phyloP scores from a whole-genome alignment of 1,140 invertebrate genomes.

The Mizuhopecten yessoensis region DNA sequence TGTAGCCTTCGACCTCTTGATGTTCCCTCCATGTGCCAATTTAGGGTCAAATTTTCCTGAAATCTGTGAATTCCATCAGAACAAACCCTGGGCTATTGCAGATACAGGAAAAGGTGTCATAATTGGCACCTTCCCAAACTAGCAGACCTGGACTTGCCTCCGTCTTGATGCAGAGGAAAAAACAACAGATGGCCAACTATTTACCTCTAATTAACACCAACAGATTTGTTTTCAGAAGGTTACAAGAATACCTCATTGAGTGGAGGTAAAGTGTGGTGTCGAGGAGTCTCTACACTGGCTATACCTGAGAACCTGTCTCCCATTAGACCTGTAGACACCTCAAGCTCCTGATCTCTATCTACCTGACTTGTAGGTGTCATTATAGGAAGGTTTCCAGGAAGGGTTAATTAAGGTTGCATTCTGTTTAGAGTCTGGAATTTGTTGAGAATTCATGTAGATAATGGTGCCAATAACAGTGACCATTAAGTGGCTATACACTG shows the following conservation, averaged over 20 bases:
- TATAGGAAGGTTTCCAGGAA: neutral
- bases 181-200: constrained; percentile 5
- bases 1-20: neutral
- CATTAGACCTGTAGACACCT: neutral
- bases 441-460: neutral
- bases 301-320: neutral
- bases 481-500: neutral
- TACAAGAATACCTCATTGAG: neutral
- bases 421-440: neutral
- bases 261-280: neutral
- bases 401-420: neutral
- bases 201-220: neutral
- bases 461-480: neutral
- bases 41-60: constrained; percentile 19
- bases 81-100: neutral
- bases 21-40: neutral
- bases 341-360: neutral
- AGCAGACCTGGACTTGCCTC: neutral
- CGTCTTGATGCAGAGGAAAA: neutral
- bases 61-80: constrained; percentile 14
- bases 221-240: constrained; percentile 1
- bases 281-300: neutral
- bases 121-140: neutral
- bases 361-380: neutral
- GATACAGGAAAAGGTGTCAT: neutral